Evolutionary conservation across 2,888 invertebrate genomes (phyloP), one percentile per base, ranked within the genome.

Genomic region (Nemoura dubitans): DNA sequence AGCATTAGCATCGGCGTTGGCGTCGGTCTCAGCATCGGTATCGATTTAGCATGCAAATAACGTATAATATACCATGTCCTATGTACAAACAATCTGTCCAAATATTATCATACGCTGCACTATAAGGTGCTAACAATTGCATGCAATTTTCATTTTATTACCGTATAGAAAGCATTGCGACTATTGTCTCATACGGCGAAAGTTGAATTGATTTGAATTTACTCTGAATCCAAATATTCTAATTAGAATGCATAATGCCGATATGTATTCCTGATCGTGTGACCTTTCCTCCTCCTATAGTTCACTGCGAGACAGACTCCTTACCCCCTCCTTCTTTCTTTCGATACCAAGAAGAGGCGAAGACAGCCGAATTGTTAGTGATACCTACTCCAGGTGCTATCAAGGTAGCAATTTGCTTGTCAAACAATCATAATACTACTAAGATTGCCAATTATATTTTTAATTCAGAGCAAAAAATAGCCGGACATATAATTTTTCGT

Each of bases 201-300:
- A 59, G 59, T 59, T 7, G 59, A 59, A 59, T 59, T 59, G 59
- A 59, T 59, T 59, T 7, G 59, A 59, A 59, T 59, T 59, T 59
- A 59, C 59, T 59, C 59, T 59, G 59, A 59, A 59, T 59, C 59
- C 59, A 59, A 59, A 59, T 59, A 59, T 59, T 59, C 6, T 59
- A 59, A 59, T 59, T 59, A 59, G 59, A 59, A 59, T 59, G 59
- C 59, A 59, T 59, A 59, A 59, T 59, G 59, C 59, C 59, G 59
- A 59, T 59, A 7, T 36, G 10, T 59, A 59, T 7, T 59, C 59
- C 59, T 59, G 59, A 59, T 59, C 59, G 59, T 59, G 59, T 59
- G 59, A 59, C 59, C 59, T 59, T 59, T 59, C 3, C 59, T 59
- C 59, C 59, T 59, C 59, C 36, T 36, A 3, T 3, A 36, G 36